These are phyloP conservation scores for Ciconia nigra DNA, from an alignment of 2,797 vertebrate species.

Conservation along the genomic window DNA sequence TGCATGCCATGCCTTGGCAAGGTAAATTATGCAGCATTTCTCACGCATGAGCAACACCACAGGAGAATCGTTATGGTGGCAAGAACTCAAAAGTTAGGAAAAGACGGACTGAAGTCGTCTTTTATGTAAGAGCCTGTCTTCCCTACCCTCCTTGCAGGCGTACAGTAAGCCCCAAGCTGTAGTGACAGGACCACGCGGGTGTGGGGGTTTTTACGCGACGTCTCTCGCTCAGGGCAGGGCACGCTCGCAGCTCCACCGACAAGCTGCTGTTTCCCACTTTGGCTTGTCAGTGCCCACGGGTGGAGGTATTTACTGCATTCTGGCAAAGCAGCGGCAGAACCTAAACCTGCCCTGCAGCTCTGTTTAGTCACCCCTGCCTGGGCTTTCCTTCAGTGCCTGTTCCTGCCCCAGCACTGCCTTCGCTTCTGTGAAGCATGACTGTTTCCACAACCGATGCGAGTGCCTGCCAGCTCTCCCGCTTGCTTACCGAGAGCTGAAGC, in stretches of 20 bases:
- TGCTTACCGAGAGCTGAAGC: accelerated
- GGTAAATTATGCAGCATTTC: background rate
- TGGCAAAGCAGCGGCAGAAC: background rate
- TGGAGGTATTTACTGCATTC: accelerated
- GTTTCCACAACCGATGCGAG: background rate
- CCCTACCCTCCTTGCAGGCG: too few relatives aligned
- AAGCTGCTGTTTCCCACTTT: background rate
- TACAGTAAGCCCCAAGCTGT: background rate
- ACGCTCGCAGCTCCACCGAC: accelerated
- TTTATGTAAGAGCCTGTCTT: background rate
- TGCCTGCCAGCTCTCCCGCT: background rate
- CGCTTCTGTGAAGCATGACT: background rate
- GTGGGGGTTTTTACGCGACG: accelerated
- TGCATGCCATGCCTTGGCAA: background rate
- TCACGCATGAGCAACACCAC: accelerated
- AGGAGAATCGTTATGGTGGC: accelerated
- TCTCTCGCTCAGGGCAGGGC: background rate
- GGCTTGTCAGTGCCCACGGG: background rate
- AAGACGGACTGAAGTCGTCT: too few relatives aligned
- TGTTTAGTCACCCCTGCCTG: background rate
- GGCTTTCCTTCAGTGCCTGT: background rate
- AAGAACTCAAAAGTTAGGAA: background rate
- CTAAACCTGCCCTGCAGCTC: background rate
- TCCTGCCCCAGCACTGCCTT: background rate
- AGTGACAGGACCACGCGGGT: background rate